phyloP scores from a whole-genome alignment of 2,888 invertebrate species.

The Agriotes lineatus region DNA sequence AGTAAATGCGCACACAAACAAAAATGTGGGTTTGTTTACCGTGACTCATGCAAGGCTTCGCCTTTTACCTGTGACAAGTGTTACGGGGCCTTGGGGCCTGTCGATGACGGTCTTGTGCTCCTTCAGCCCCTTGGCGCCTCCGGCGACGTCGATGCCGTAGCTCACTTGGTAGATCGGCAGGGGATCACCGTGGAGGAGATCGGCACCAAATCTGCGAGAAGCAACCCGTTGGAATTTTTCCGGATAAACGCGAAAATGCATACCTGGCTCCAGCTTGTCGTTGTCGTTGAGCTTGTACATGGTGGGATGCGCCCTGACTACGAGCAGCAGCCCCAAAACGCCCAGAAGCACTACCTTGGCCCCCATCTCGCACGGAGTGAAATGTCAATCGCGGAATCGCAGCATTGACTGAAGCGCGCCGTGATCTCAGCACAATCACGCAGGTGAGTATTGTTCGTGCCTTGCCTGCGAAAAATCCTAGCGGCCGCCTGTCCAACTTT shows the following conservation, averaged over 20 bases:
- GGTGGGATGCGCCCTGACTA: conserved; percentile 66
- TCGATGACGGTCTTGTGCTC: conserved; percentile 58
- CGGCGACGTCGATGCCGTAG: conserved; percentile 68
- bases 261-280: conserved; percentile 69
- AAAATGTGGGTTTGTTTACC: too few species aligned
- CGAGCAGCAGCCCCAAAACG: too few species aligned
- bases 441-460: conserved; percentile 25
- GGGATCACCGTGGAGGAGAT: conserved; percentile 78
- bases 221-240: too few species aligned
- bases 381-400: conserved; percentile 25
- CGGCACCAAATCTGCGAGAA: conserved; percentile 71
- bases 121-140: conserved; percentile 64
- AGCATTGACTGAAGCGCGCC: conserved; percentile 34
- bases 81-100: conserved; percentile 59
- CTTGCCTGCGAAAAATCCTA: not conserved
- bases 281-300: conserved; percentile 68
- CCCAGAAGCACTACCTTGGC: conserved; percentile 68
- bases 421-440: conserved; percentile 34
- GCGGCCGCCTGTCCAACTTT: conserved; percentile 16
- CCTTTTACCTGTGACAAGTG: conserved; percentile 57
- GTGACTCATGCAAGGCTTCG: too few species aligned
- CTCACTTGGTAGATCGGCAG: conserved; percentile 73
- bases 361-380: conserved; percentile 21
- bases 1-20: too few species aligned
- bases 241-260: not conserved